These are phyloP conservation scores for Hipposideros armiger DNA, from an alignment of 2,113 vertebrate species.

Conservation along the genomic window DNA sequence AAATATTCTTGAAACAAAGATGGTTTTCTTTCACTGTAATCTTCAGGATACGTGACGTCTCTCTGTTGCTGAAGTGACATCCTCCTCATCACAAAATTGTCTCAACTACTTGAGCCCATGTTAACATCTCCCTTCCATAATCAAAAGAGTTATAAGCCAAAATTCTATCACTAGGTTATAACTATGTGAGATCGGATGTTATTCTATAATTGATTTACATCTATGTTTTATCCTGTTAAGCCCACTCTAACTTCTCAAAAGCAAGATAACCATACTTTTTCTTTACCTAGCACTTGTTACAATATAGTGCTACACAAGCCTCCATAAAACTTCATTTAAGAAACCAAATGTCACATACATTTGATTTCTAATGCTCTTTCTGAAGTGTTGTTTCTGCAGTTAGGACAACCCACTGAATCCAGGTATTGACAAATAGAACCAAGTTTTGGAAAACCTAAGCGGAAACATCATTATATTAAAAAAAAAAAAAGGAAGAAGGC, in stretches of 20 bases:
- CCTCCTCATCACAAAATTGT: conserved; percentile 13
- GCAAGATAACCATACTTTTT: neutral
- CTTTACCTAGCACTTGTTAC: neutral
- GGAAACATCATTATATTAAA: conserved; percentile 4
- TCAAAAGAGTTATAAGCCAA: neutral
- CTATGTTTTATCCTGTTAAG: neutral
- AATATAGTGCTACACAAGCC: neutral
- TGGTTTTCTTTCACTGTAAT: neutral
- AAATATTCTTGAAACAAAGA: conserved; percentile 21
- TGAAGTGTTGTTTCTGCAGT: conserved; percentile 33
- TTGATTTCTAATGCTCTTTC: neutral
- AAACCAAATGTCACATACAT: neutral
- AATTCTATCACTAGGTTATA: neutral
- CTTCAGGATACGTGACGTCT: neutral
- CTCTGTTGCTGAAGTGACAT: neutral
- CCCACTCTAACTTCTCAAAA: neutral
- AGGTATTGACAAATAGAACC: neutral
- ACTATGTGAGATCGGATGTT: neutral
- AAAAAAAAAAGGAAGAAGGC: neutral
- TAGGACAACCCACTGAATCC: neutral
- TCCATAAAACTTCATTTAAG: conserved; percentile 22
- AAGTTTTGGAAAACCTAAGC: conserved; percentile 51
- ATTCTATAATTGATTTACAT: neutral
- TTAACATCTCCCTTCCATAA: neutral
- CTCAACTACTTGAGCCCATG: neutral